A percentile compares a stretch with the other conserved stretches of the same genome.
These are phyloP conservation scores for Nebria ingens DNA, from an alignment of 1,140 invertebrate species.

Conservation along the genomic window DNA sequence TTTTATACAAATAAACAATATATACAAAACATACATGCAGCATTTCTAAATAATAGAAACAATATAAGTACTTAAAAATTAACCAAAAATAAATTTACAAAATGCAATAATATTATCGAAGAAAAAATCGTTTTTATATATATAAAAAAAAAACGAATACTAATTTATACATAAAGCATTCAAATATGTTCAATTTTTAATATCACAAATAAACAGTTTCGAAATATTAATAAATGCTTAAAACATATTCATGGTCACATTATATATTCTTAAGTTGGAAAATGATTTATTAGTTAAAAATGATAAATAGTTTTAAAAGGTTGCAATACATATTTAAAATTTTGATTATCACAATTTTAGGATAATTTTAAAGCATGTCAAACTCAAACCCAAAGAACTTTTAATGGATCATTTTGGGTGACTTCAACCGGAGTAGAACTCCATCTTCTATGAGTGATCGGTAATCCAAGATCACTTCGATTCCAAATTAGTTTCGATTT, in stretches of 20 bases:
- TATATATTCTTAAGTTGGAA: neutral
- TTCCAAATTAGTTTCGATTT: constrained; percentile 25
- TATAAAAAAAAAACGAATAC: neutral
- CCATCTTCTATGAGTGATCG: constrained; percentile 21
- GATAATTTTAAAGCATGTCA: too few relatives aligned
- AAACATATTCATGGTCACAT: neutral
- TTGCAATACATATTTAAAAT: neutral
- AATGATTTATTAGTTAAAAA: neutral
- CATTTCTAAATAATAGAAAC: neutral
- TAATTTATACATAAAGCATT: neutral
- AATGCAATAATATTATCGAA: neutral
- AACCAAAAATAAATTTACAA: neutral
- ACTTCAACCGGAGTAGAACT: constrained; percentile 22
- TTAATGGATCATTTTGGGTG: constrained; percentile 16
- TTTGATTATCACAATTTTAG: neutral
- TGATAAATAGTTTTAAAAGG: neutral
- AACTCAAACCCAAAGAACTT: constrained; percentile 29
- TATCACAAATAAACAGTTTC: neutral
- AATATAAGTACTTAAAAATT: neutral
- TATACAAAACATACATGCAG: neutral
- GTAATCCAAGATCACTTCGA: constrained; percentile 7
- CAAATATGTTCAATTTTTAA: neutral
- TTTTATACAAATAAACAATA: neutral
- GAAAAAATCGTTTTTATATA: neutral
- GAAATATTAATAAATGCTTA: neutral